Conservation (phyloP, 2,888 invertebrate species). For the Strigamia transsilvanica region DNA sequence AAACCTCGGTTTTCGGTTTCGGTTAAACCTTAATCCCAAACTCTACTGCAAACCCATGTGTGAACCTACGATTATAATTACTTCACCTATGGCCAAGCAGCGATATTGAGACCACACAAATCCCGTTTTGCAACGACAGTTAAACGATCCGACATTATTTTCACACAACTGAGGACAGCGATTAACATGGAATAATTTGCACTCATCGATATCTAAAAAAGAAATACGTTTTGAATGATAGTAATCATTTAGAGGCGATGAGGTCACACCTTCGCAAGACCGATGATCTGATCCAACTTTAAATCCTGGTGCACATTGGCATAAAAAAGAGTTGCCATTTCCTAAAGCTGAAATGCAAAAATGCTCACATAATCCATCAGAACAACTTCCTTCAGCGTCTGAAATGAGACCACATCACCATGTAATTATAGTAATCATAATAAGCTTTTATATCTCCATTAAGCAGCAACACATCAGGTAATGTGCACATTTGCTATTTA, state of each 20-base stretch:
- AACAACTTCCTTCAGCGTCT: conserved; percentile 44
- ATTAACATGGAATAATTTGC: conserved; percentile 70
- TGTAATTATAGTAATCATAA: conserved; percentile 13
- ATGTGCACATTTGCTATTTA: no score
- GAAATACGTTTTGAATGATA: neutral
- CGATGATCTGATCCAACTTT: conserved; percentile 19
- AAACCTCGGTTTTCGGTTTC: no score
- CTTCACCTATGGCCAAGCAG: conserved; percentile 71
- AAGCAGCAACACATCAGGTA: no score
- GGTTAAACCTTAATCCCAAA: no score
- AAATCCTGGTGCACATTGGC: conserved; percentile 49
- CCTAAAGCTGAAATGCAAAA: conserved; percentile 23
- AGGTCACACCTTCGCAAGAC: conserved; percentile 43
- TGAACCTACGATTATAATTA: no score
- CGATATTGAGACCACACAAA: conserved; percentile 73
- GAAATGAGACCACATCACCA: neutral
- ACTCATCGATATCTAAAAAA: conserved; percentile 84
- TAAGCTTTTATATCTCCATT: neutral
- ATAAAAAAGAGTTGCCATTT: conserved; percentile 19
- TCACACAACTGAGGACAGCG: conserved; percentile 93
- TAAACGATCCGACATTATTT: conserved; percentile 88
- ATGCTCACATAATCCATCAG: conserved; percentile 30
- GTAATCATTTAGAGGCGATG: neutral
- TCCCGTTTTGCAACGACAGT: conserved; percentile 85
- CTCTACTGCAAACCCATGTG: neutral